These are phyloP conservation scores for Pelagia noctiluca DNA, from an alignment of 30 jellyfish, hydroid and myxozoan species.

Conservation along the genomic window DNA sequence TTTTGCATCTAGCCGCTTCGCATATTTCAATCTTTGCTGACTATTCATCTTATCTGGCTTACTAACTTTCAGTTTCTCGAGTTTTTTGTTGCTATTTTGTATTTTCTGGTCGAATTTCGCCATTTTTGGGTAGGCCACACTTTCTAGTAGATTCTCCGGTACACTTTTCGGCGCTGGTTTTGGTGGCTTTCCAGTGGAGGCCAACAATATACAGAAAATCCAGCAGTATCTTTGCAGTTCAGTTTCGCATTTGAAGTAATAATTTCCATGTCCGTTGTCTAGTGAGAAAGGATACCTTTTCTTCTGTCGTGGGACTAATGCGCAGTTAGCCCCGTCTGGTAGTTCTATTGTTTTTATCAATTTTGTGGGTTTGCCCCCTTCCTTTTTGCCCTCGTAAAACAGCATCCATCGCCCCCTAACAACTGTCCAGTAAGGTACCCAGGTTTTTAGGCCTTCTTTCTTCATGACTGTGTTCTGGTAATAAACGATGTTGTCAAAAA, in stretches of 20 bases:
- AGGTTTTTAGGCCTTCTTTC: conserved; percentile 88
- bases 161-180: conserved; percentile 71
- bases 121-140: conserved; percentile 69
- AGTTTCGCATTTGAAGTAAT: conserved; percentile 90
- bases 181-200: conserved; percentile 82
- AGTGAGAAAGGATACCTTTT: conserved; percentile 93
- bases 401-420: conserved; percentile 93
- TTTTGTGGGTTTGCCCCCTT: conserved; percentile 54
- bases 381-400: conserved; percentile 67
- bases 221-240: conserved; percentile 94
- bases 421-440: conserved; percentile 93
- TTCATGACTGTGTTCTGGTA: conserved; percentile 82
- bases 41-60: conserved; percentile 38
- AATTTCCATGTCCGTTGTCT: conserved; percentile 83
- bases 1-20: conserved; percentile 64
- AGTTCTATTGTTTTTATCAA: conserved; percentile 81
- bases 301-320: conserved; percentile 85
- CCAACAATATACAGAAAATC: conserved; percentile 81
- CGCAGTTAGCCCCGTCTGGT: conserved; percentile 73
- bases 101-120: conserved; percentile 49
- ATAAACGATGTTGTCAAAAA: conserved; percentile 67
- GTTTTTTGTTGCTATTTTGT: conserved; percentile 54
- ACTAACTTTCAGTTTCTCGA: conserved; percentile 53
- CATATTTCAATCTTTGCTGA: conserved; percentile 55
- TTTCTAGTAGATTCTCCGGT: conserved; percentile 75